Evolutionary conservation across 2,113 vertebrate genomes (phyloP), one percentile per base, ranked within the genome.

Genomic region (Uropsilus gracilis): DNA sequence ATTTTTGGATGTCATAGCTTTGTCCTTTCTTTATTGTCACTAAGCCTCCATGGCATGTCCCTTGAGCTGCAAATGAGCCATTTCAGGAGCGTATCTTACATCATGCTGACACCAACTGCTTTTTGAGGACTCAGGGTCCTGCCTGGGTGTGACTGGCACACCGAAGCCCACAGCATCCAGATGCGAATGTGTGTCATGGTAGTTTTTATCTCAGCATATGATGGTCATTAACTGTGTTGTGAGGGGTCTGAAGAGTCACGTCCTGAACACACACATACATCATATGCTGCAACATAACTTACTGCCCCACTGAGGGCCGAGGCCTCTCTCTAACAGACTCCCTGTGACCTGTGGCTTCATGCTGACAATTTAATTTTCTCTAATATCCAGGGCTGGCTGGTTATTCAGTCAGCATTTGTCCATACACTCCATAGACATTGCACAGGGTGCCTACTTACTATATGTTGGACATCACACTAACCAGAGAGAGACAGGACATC

Each of bases 1-100:
- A 97, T 98, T 98, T 97, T 98, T 98, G 97, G 97, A 95, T 96
- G 90, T 76, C 84, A 94, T 57, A 81, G 88, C 98, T 98, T 98
- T 98, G 97, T 98, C 97, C 97, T 98, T 98, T 96, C 94, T 96
- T 98, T 98, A 97, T 92, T 96, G 97, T 95, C 95, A 84, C 87
- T 98, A 96, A 90, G 97, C 98, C 97, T 97, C 95, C 75, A 59
- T 42, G 94, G 78, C n/a, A 24, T 91, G 92, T 95, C 94, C 97
- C 96, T 98, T 75, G 69, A 84, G 72, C 81, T 94, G 87, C 96
- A 97, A 95, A 90, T 46, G 95, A 97, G 97, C 90, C 83, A 94
- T 96, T 97, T 95, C 91, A 93, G 95, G 95, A 92, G 93, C 94
- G 93, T 96, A 81, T 78, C 94, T 94, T 89, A 73, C 86, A 66